Conservation (phyloP, 2,888 invertebrate species). For the Noctua pronuba region DNA sequence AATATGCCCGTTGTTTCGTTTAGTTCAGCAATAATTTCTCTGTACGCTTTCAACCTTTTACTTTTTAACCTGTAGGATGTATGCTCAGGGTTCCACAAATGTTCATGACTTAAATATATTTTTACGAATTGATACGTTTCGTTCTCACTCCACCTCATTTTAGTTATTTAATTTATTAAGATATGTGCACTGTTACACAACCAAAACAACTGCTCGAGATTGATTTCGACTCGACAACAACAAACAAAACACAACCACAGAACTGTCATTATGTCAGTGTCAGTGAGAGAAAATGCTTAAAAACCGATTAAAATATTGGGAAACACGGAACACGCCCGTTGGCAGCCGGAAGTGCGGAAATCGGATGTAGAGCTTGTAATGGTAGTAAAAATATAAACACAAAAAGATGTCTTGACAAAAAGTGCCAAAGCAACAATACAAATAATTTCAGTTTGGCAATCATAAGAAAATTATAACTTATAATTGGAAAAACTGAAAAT, state of each 20-base stretch:
- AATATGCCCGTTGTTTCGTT: conserved; percentile 76
- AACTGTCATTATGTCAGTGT: conserved; percentile 24
- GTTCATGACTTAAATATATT: conserved; percentile 83
- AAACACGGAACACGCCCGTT: not conserved
- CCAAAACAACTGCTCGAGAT: conserved; percentile 7
- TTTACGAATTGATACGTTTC: conserved; percentile 86
- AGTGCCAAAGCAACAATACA: not conserved
- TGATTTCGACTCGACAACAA: conserved; percentile 17
- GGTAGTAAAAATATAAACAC: not conserved
- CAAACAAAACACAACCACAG: conserved; percentile 38
- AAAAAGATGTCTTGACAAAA: not conserved
- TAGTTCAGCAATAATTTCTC: conserved; percentile 76
- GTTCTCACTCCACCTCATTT: conserved; percentile 85
- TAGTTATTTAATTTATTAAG: conserved; percentile 32
- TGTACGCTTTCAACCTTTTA: conserved; percentile 78
- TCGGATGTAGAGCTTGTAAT: not conserved
- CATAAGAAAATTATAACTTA: not conserved
- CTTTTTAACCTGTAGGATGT: conserved; percentile 79
- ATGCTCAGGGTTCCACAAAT: conserved; percentile 84
- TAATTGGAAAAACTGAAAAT: not conserved
- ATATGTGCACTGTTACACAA: conserved; percentile 33
- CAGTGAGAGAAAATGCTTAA: conserved; percentile 8
- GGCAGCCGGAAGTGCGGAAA: not conserved
- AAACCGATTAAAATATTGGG: not conserved
- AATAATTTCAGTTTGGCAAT: not conserved